Conservation (phyloP, 2,888 invertebrate species). For the Tinea semifulvella region DNA sequence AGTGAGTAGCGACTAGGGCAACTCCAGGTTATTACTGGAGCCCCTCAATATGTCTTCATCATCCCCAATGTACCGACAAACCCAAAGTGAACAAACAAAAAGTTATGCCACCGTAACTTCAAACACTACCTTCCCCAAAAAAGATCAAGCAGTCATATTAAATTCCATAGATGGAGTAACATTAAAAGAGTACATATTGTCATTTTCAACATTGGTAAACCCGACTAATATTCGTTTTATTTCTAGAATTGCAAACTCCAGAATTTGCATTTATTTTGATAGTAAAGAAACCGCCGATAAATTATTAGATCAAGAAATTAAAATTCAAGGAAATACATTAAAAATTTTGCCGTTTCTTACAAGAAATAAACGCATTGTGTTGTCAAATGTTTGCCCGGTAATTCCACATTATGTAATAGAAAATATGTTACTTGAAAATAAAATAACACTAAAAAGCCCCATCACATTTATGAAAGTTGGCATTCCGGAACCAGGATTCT, state of each 20-base stretch:
- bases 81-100: constrained; percentile 4
- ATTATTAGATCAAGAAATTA: constrained; percentile 15
- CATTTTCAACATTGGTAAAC: constrained; percentile 14
- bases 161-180: constrained; percentile 19
- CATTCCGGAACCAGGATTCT: constrained; percentile 3
- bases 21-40: too few species aligned
- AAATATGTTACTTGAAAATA: neutral
- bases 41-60: too few species aligned
- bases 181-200: constrained; percentile 17
- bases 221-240: constrained; percentile 17
- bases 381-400: constrained; percentile 20
- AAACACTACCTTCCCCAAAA: constrained; percentile 17
- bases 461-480: constrained; percentile 11
- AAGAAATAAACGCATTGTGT: constrained; percentile 20
- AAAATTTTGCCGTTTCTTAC: constrained; percentile 20
- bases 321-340: constrained; percentile 15
- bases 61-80: too few species aligned
- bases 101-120: constrained; percentile 18
- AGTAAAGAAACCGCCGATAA: constrained; percentile 18
- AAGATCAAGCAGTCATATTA: constrained; percentile 21
- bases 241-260: constrained; percentile 18
- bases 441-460: neutral
- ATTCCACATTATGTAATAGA: constrained; percentile 15
- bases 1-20: too few species aligned
- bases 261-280: constrained; percentile 18